Evolutionary conservation across 2,113 vertebrate genomes (phyloP), one percentile per base, ranked within the genome.

Genomic region (Eonycteris spelaea): DNA sequence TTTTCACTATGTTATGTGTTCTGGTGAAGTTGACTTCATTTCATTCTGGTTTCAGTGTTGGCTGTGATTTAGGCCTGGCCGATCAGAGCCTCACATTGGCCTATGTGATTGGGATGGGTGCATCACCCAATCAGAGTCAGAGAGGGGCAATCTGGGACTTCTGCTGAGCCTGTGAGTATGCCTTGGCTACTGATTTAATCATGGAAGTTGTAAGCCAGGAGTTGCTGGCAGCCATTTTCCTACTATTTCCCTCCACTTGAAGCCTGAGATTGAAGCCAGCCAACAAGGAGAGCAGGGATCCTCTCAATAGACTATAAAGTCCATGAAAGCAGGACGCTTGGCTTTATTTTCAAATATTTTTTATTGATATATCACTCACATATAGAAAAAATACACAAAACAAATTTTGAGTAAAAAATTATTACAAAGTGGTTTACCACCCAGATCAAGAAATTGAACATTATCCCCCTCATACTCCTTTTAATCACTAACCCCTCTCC

Each of bases 331-430:
- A 75, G 45, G 30, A 83, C 83, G 40, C 12, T n/a, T 55, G 73
- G 21, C 48, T 73, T 77, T 86, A 35, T 82, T 95, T 95, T 86
- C 14, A 92, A 94, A 75, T 70, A 8, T 87, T 91, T 90, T 85
- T 78, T 65, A 51, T 67, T 73, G 28, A 85, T 28, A 51, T 16
- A 51, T 59, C 40, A 68, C 11, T 61, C 88, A 83, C 18, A 77
- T 35, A 48, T 0, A 90, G 19, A 43, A 59, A n/a, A 82, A 79
- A 70, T 68, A 7, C 15, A 16, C n/a, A 67, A 94, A 91, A 91
- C 26, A 77, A 53, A 90, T 80, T 84, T 93, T 95, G 68, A 57
- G 35, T 73, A 48, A 91, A 95, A 90, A 71, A 26, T 45, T 77
- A 70, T 67, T 89, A 48, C 15, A 40, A 87, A 83, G n/a, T 91